These are phyloP conservation scores for Hypsibius dujardini DNA, from an alignment of 1,140 invertebrate genomes.

Conservation along the genomic window DNA sequence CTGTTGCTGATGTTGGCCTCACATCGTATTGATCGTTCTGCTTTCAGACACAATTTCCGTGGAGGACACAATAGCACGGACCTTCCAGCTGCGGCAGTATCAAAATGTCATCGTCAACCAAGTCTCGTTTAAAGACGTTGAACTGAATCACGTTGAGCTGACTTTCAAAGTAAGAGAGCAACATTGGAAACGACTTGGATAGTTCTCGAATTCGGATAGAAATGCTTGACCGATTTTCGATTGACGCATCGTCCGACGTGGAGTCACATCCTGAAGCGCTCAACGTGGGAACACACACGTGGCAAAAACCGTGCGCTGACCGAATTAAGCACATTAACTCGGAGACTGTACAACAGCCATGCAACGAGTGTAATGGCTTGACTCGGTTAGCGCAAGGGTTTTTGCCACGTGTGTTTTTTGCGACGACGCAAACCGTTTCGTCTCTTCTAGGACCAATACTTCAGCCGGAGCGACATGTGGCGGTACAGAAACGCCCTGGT, in stretches of 20 bases:
- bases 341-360: no score
- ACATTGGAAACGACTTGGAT: no score
- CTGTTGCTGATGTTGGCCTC: no score
- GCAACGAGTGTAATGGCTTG: no score
- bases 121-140: conserved; percentile 48
- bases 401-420: not conserved
- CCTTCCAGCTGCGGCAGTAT: conserved; percentile 65
- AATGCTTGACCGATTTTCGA: no score
- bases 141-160: conserved; percentile 82
- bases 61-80: conserved; percentile 64
- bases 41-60: conserved; percentile 79
- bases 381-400: not conserved
- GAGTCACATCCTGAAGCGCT: no score
- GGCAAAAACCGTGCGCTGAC: no score
- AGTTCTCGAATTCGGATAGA: no score
- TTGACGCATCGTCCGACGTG: no score
- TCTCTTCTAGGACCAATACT: conserved; percentile 58
- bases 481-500: conserved; percentile 70
- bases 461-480: conserved; percentile 97
- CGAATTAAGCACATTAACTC: no score
- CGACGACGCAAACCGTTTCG: not conserved
- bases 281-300: no score
- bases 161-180: conserved; percentile 65
- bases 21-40: no score
- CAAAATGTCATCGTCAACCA: conserved; percentile 61